A percentile compares a stretch with the other conserved stretches of the same genome.
phyloP scores from a whole-genome alignment of 2,113 vertebrate genomes.

The Notarius quadriscutis region DNA sequence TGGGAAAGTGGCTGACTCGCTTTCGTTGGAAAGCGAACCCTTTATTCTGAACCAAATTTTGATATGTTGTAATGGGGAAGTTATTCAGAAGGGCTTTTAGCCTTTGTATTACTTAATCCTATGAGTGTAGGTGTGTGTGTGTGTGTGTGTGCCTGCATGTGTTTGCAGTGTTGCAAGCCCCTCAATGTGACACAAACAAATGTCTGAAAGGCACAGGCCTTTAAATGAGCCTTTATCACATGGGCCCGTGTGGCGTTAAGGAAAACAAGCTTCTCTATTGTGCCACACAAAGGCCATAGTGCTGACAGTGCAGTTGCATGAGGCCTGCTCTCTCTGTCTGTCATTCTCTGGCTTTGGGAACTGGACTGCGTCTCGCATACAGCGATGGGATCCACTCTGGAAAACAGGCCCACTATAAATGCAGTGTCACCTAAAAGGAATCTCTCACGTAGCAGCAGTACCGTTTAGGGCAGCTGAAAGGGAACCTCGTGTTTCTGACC shows the following conservation, averaged over 20 bases:
- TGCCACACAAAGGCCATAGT: conserved; percentile 74
- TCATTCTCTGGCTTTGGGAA: conserved; percentile 31
- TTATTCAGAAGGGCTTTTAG: neutral
- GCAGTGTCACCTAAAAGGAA: conserved; percentile 26
- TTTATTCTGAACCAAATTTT: neutral
- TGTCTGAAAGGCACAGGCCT: conserved; percentile 68
- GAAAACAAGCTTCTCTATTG: conserved; percentile 78
- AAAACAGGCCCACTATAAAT: conserved; percentile 50
- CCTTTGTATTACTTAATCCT: conserved; percentile 14
- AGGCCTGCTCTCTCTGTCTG: conserved; percentile 51
- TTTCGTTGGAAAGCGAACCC: neutral
- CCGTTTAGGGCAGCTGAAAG: neutral
- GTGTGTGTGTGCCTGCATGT: conserved; percentile 50
- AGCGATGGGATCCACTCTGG: conserved; percentile 57
- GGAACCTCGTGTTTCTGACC: conserved; percentile 25
- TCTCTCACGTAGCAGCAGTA: conserved; percentile 26
- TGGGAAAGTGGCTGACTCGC: neutral
- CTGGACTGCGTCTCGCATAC: conserved; percentile 57
- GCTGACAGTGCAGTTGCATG: conserved; percentile 76
- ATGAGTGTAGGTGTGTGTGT: conserved; percentile 3
- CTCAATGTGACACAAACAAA: conserved; percentile 72
- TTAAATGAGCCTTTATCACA: conserved; percentile 71
- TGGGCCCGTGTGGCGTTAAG: conserved; percentile 71
- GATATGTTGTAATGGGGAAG: neutral
- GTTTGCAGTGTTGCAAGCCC: conserved; percentile 64